phyloP scores from a whole-genome alignment of 2,888 invertebrate genomes.

The Cylindroiulus punctatus region DNA sequence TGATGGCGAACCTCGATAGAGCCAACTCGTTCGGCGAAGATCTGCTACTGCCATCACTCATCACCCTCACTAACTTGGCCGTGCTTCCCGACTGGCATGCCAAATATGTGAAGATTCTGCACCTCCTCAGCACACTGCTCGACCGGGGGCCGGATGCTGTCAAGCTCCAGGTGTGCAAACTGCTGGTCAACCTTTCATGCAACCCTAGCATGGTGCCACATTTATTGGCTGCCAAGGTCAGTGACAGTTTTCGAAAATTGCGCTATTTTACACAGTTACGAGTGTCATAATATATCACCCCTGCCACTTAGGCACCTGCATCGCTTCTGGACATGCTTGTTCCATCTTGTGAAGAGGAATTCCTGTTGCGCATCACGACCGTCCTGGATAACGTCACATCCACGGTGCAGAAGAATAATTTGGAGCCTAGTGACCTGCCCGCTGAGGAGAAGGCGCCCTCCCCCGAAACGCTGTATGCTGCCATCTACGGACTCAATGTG shows the following conservation, averaged over 20 bases:
- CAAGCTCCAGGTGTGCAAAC: constrained; percentile 69
- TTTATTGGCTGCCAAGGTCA: constrained; percentile 71
- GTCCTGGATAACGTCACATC: constrained; percentile 69
- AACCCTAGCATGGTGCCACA: constrained; percentile 72
- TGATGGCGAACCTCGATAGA: constrained; percentile 50
- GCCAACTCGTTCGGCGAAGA: constrained; percentile 22
- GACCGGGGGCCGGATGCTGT: constrained; percentile 66
- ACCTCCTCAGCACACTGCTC: constrained; percentile 67
- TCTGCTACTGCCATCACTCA: constrained; percentile 66
- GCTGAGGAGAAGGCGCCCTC: constrained; percentile 70
- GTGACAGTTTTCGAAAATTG: neutral
- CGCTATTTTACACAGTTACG: neutral
- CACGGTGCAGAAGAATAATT: constrained; percentile 65
- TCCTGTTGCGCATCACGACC: constrained; percentile 69
- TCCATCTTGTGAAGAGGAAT: constrained; percentile 66
- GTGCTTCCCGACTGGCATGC: constrained; percentile 68
- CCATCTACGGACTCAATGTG: constrained; percentile 67
- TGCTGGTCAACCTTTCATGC: constrained; percentile 72
- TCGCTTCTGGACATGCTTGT: constrained; percentile 68
- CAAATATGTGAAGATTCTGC: constrained; percentile 68
- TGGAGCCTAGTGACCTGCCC: constrained; percentile 68
- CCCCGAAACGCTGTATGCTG: constrained; percentile 70
- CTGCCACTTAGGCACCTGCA: constrained; percentile 67
- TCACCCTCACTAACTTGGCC: constrained; percentile 70
- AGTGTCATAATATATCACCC: constrained; percentile 46